phyloP scores from a whole-genome alignment of 2,888 invertebrate genomes.

The Blera fallax region DNA sequence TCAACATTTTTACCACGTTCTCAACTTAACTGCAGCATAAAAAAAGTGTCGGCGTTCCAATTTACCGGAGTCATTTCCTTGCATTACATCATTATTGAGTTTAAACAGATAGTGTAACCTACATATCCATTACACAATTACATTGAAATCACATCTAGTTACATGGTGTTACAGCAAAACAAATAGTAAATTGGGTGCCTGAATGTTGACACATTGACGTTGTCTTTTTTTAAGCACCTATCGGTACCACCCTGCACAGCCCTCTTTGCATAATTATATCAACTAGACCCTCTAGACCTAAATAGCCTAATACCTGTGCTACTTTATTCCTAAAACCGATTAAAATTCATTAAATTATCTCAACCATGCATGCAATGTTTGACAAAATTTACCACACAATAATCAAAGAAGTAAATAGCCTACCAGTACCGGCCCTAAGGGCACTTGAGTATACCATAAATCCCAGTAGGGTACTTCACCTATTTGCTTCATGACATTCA shows the following conservation, averaged over 20 bases:
- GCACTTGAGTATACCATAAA: background rate
- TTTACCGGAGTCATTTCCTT: too few relatives aligned
- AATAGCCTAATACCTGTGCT: background rate
- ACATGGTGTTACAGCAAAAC: background rate
- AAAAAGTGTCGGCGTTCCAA: too few relatives aligned
- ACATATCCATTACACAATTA: too few relatives aligned
- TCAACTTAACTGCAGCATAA: too few relatives aligned
- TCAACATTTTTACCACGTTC: too few relatives aligned
- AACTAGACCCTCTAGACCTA: background rate
- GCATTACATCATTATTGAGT: too few relatives aligned
- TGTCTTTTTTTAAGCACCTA: background rate
- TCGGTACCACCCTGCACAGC: background rate
- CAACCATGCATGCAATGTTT: constrained; percentile 5
- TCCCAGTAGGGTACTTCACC: constrained; percentile 1
- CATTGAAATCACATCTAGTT: too few relatives aligned
- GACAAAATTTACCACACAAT: background rate
- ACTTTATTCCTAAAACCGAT: constrained; percentile 8
- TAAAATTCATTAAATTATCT: constrained; percentile 25
- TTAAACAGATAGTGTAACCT: too few relatives aligned
- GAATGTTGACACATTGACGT: background rate
- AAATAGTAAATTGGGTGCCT: background rate
- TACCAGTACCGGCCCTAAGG: background rate
- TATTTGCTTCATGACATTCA: constrained; percentile 17
- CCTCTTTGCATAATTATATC: background rate
- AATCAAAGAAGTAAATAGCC: background rate